A percentile compares a stretch with the other conserved stretches of the same genome.
phyloP scores from a whole-genome alignment of 2,888 invertebrate species.

The Anticlea derivata region DNA sequence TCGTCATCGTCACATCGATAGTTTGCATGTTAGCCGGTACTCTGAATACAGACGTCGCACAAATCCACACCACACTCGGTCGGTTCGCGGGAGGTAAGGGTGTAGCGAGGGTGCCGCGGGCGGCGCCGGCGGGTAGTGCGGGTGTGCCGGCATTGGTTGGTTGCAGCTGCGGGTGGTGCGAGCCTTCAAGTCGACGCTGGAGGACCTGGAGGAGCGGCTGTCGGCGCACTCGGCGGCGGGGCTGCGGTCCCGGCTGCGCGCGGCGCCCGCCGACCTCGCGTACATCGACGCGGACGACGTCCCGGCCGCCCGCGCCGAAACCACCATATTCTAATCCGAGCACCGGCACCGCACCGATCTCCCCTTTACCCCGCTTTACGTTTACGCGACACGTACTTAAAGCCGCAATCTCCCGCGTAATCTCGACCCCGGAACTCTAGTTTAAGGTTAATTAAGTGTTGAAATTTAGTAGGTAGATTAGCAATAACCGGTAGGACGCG shows the following conservation, averaged over 20 bases:
- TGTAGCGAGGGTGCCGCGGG: constrained; percentile 28
- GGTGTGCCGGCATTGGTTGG: constrained; percentile 56
- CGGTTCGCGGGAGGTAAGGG: constrained; percentile 28
- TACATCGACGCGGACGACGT: constrained; percentile 89
- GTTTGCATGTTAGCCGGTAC: constrained; percentile 55
- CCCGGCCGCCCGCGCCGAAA: constrained; percentile 68
- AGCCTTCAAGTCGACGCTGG: constrained; percentile 99
- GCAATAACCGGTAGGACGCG: constrained; percentile 53
- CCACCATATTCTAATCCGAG: constrained; percentile 69
- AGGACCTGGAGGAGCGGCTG: constrained; percentile 99
- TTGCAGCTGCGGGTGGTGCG: constrained; percentile 99
- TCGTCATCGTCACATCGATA: constrained; percentile 40
- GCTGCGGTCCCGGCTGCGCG: constrained; percentile 91
- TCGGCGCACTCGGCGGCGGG: constrained; percentile 98
- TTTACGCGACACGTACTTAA: constrained; percentile 60
- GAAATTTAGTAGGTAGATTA: constrained; percentile 65
- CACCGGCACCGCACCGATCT: constrained; percentile 38
- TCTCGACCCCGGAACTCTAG: constrained; percentile 42
- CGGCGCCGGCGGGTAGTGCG: constrained; percentile 28
- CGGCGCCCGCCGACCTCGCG: constrained; percentile 91
- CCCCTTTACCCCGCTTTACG: constrained; percentile 39
- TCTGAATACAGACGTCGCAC: constrained; percentile 65
- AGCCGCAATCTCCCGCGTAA: constrained; percentile 46
- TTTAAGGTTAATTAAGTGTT: constrained; percentile 69
- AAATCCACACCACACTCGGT: constrained; percentile 77